These are phyloP conservation scores for Hippoglossus hippoglossus DNA, from an alignment of 2,797 vertebrate genomes.

Conservation along the genomic window DNA sequence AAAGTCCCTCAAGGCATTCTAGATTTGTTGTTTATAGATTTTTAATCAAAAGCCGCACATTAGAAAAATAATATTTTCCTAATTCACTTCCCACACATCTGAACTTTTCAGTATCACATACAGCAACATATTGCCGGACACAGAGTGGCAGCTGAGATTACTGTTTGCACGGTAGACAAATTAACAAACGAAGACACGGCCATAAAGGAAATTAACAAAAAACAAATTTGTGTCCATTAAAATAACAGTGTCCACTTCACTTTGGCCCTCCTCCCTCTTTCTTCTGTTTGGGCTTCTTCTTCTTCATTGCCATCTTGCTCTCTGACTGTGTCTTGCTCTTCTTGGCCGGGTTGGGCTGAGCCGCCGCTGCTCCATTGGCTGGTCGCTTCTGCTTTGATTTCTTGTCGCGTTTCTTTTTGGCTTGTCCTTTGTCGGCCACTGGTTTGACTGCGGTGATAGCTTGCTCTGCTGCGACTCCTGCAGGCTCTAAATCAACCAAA, in stretches of 20 bases:
- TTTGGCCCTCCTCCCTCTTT: conserved; percentile 43
- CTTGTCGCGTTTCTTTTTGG: conserved; percentile 72
- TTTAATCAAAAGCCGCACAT: conserved; percentile 28
- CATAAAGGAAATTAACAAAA: conserved; percentile 36
- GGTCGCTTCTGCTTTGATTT: conserved; percentile 75
- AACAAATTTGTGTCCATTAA: conserved; percentile 33
- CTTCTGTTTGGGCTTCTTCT: conserved; percentile 76
- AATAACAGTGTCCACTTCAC: conserved; percentile 41
- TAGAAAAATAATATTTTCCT: conserved; percentile 46
- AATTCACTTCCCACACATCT: conserved; percentile 4
- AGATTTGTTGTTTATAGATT: conserved; percentile 9
- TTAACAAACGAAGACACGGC: not conserved
- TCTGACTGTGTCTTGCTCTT: conserved; percentile 75
- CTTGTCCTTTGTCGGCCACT: conserved; percentile 46
- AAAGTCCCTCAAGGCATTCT: no score
- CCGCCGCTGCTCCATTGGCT: conserved; percentile 2
- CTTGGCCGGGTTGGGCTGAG: conserved; percentile 76
- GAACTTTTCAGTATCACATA: not conserved
- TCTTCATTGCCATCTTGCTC: conserved; percentile 39
- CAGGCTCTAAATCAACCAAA: conserved; percentile 63
- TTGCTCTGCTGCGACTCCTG: not conserved
- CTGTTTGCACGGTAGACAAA: not conserved
- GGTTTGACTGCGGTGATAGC: conserved; percentile 1
- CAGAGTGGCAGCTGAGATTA: not conserved
- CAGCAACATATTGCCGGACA: not conserved